Evolutionary conservation across 2,113 vertebrate genomes (phyloP).

Genomic region (Oxyruncus cristatus): DNA sequence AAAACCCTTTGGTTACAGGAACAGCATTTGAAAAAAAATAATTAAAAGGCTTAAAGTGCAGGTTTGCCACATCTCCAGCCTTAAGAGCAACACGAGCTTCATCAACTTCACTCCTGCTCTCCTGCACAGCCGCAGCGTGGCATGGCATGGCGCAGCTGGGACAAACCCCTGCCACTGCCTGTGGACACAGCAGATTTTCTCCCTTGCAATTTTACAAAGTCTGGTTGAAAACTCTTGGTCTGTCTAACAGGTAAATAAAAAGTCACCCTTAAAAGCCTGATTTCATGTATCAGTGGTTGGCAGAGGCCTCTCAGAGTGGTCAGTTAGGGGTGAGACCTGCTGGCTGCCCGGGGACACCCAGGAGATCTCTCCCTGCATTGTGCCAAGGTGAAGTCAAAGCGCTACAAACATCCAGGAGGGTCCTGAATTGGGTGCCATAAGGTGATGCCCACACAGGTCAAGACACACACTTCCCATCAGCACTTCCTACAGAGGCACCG

Average conservation of each 20-base stretch:
- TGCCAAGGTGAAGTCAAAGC: neutral
- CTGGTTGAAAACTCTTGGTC: neutral
- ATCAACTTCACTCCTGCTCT: neutral
- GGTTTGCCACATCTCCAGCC: neutral
- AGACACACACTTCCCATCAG: neutral
- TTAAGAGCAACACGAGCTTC: neutral
- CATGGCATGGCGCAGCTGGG: rapidly evolving
- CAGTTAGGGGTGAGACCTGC: neutral
- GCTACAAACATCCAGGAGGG: rapidly evolving
- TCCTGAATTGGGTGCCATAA: neutral
- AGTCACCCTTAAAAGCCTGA: neutral
- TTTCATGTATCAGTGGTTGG: neutral
- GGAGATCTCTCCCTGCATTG: neutral
- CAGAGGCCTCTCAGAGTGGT: neutral
- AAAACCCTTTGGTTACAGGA: rapidly evolving
- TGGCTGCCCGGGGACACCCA: rapidly evolving
- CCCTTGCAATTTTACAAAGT: neutral
- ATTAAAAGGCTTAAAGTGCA: neutral
- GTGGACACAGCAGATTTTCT: neutral
- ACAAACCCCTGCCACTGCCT: neutral
- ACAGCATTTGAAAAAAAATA: neutral
- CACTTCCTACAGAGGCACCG: neutral
- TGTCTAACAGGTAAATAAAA: neutral
- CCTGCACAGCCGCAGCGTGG: rapidly evolving
- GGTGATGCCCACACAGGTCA: neutral